Evolutionary conservation across 1,140 invertebrate genomes (phyloP).

Genomic region (Eulimnadia texana): DNA sequence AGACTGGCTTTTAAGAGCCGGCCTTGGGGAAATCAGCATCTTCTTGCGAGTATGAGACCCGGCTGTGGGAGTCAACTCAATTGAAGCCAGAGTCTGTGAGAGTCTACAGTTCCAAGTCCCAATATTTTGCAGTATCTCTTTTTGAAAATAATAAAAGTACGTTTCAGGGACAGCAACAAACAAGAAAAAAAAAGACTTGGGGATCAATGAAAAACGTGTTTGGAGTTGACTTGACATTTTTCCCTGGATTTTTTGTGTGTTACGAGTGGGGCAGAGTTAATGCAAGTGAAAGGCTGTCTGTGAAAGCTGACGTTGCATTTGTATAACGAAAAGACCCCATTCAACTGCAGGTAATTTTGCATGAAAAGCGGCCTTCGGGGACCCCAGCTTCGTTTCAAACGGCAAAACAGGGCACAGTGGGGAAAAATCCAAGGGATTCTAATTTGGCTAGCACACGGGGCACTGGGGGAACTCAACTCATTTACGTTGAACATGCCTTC

Average conservation of each 20-base stretch:
- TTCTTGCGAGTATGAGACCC: background rate
- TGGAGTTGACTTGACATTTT: no score
- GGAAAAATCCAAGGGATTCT: background rate
- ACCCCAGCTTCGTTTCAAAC: background rate
- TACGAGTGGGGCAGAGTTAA: background rate
- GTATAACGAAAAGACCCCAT: background rate
- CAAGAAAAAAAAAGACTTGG: background rate
- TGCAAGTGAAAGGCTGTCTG: background rate
- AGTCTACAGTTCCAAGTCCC: background rate
- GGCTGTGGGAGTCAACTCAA: background rate
- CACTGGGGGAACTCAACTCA: background rate
- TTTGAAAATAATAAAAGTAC: no score
- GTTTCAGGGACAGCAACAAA: no score
- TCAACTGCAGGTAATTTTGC: background rate
- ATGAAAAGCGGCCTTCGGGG: background rate
- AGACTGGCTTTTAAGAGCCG: background rate
- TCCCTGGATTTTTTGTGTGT: background rate
- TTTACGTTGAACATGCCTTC: background rate
- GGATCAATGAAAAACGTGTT: no score
- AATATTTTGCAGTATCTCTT: background rate
- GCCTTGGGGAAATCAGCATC: background rate
- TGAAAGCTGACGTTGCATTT: background rate
- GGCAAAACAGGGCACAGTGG: background rate
- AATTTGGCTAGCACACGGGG: background rate
- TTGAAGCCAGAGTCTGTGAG: background rate